Percentiles rank a stretch among this genome's conserved stretches.
Evolutionary conservation across 1,140 invertebrate species (phyloP).

Genomic region (Cydia fagiglandana): DNA sequence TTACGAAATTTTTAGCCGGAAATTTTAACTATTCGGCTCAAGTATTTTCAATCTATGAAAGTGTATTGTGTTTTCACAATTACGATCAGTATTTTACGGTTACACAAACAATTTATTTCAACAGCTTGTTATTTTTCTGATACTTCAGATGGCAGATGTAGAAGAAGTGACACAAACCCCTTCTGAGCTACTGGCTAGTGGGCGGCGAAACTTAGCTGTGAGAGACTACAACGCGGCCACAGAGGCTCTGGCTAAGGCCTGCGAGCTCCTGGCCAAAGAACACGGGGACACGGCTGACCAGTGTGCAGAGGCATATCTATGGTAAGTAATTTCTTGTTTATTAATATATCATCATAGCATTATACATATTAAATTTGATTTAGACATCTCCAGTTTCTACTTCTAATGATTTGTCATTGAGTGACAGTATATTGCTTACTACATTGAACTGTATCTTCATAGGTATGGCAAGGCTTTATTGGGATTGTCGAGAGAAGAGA

Average conservation of each 20-base stretch:
- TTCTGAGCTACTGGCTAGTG: constrained; percentile 82
- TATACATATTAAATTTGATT: background rate
- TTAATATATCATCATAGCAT: no score
- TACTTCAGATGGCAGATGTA: constrained; percentile 81
- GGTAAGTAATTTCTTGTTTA: constrained; percentile 47
- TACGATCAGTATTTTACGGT: background rate
- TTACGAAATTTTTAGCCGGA: constrained; percentile 3
- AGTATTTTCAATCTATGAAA: background rate
- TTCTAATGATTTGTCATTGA: background rate
- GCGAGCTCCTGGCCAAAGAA: constrained; percentile 83
- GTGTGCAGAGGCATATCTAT: constrained; percentile 90
- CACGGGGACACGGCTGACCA: constrained; percentile 89
- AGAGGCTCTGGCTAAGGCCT: constrained; percentile 86
- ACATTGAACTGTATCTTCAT: constrained; percentile 32
- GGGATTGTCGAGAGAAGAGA: constrained; percentile 89
- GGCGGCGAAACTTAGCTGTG: constrained; percentile 89
- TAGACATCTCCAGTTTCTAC: background rate
- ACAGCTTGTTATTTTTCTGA: constrained; percentile 25
- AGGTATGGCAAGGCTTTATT: constrained; percentile 88
- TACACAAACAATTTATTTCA: background rate
- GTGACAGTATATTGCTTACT: constrained; percentile 15
- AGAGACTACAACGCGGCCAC: constrained; percentile 89
- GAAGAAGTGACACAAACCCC: constrained; percentile 70
- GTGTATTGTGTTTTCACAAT: background rate
- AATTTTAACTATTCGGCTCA: background rate